Evolutionary conservation across 2,797 vertebrate species (phyloP), one percentile per base, ranked within the genome.

Genomic region (Tokudaia muenninki): DNA sequence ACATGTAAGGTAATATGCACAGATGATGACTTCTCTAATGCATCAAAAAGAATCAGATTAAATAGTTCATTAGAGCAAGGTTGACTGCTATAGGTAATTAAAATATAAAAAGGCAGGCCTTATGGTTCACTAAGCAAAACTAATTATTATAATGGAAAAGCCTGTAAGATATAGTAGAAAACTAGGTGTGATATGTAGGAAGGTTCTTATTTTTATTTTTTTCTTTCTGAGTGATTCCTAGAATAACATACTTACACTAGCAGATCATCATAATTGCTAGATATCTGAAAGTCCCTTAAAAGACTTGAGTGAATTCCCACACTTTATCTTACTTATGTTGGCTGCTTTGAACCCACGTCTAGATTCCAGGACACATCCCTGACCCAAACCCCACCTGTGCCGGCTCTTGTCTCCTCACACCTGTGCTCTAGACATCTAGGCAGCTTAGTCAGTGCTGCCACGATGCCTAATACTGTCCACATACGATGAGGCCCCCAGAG

Each of bases 1-100:
- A 72, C 6, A 77, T 13, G 50, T 7, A 70, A 29, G 8, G 34
- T 0, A 78, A 2, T 6, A 67, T 9, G 41, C 63, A 94, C 1
- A 86, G 21, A 80, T 63, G 10, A 74, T 41, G 21, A 59, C n/a
- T 81, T 79, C 31, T 75, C 2, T 79, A 70, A 77, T 57, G 10
- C 61, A 90, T 41, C 72, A 96, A 92, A 59, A 87, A 24, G 61
- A 97, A 96, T 31, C 37, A 6, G n/a, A 29, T 29, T 47, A 47
- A 67, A 47, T 67, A 84, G 19, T 92, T 84, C 63, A 97, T 52
- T 50, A 89, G 72, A 92, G 77, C 65, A 1, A 94, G 44, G 87
- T 1, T 93, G 44, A 95, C 65, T 88, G 44, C 74, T 65, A 79
- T 1, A 77, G 47, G 24, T 57, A 95, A 94, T 83, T 91, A 84